Base-by-base conservation (phyloP, 2,888 invertebrate genomes). In the Penaeus monodon region DNA sequence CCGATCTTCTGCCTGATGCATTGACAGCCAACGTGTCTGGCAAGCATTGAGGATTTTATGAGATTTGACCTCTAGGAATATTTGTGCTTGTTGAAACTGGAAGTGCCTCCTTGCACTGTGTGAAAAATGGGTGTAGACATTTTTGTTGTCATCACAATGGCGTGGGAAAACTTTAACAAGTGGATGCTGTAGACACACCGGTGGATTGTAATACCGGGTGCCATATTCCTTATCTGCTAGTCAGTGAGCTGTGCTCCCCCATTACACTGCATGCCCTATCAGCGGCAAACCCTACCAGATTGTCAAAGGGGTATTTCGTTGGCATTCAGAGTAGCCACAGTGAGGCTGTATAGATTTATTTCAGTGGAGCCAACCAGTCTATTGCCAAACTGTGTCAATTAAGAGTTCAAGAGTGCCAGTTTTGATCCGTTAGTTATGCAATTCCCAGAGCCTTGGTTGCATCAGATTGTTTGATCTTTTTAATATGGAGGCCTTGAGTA, bases 261-360 rank as follows among this genome's bases (percentile, higher is more conserved):
- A 83, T 83, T 20, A 83, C 29, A 27, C 76, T 83, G n/a, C 74
- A 63, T 20, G 84, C 78, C 66, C 84, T 70, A 79, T 78, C 84
- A 49, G 78, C 84, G 27, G 78, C 79, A 78, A 84, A 84, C 0
- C 79, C 79, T 38, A 84, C 63, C 38, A 84, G 57, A 57, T 79
- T 84, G 24, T 84, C 22, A 6, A 79, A 7, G 22, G 22, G 78
- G 84, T n/a, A 84, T 78, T 29, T 84, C 44, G 27, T 78, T 24
- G 10, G 7, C 27, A 33, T 14, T 33, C 12, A 84, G 33, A 38
- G 78, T 70, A 4, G 66, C 14, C 68, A 78, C 20, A 49, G 78
- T 49, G 27, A 68, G 8, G 6, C 66, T 68, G 17, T 49, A 84
- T 22, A 84, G 57, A 57, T 78, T 68, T 78, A 68, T 29, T 17